Conservation (phyloP, 2,797 vertebrate species). For the Leuciscus waleckii region DNA sequence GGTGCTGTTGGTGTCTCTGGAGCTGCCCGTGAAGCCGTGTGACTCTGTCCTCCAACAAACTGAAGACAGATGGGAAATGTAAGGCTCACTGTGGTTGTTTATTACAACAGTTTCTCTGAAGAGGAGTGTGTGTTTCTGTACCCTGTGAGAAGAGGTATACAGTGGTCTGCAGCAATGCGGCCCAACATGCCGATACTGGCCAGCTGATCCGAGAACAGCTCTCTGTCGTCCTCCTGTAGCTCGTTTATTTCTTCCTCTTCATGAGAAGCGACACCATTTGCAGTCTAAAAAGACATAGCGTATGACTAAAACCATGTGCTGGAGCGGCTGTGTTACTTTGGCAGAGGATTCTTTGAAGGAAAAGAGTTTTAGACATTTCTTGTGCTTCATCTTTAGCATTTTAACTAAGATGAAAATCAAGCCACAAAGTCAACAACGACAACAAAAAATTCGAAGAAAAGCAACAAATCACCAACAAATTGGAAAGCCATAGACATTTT, state of each 20-base stretch:
- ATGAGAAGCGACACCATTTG: conserved; percentile 92
- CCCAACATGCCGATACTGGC: conserved; percentile 97
- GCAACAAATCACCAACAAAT: conserved; percentile 3
- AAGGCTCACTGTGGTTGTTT: neutral
- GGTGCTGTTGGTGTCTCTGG: conserved; percentile 94
- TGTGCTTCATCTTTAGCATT: conserved; percentile 6
- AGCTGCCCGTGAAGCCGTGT: conserved; percentile 95
- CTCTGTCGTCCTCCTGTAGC: conserved; percentile 96
- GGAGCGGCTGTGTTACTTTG: neutral
- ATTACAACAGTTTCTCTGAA: neutral
- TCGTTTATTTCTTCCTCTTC: conserved; percentile 99
- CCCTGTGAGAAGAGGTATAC: conserved; percentile 96
- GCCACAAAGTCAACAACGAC: conserved; percentile 10
- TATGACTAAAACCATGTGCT: neutral
- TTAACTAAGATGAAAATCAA: conserved; percentile 24
- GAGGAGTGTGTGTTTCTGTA: conserved; percentile 17
- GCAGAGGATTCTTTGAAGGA: conserved; percentile 18
- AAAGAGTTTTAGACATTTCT: conserved; percentile 20
- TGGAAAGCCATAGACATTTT: neutral
- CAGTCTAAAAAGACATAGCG: conserved; percentile 79
- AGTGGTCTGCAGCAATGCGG: conserved; percentile 95
- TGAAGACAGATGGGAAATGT: conserved; percentile 63
- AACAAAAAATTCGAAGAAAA: neutral
- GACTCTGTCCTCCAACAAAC: conserved; percentile 95
- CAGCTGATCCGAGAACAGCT: conserved; percentile 97